Evolutionary conservation across 2,797 vertebrate genomes (phyloP), one percentile per base, ranked within the genome.

Genomic region (Danionella dracula): DNA sequence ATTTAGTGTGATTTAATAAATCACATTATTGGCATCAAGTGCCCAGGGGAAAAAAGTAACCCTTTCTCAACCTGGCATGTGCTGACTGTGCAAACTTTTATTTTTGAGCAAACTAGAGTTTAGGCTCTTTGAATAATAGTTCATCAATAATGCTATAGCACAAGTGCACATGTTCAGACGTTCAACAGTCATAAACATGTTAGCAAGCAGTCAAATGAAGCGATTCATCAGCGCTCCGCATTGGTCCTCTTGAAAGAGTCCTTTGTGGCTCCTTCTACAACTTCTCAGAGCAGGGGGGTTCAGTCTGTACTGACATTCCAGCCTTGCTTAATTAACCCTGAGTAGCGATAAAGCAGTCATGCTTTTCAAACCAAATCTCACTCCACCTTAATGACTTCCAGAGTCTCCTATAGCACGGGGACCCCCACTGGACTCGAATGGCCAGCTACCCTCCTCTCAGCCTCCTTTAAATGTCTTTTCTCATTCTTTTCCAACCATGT

Each of bases 381-480:
- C 65, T 71, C 53, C 66, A 54, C 40, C 37, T 19, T 74, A 77
- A 76, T 72, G 73, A 61, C 69, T 70, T 73, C 63, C 62, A 78
- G 70, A 70, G 45, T 53, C 40, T 41, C 46, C 68, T 32, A 55
- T 40, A 60, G 12, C 29, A 53, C 34, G 50, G 56, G 55, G 54
- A 49, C 44, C 15, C 19, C 48, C 38, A 15, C 46, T 13, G 16
- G 20, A 40, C 59, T 29, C 59, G 29, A 21, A 15, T 37, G 15
- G n/a, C 53, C 12, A 7, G 32, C 32, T 15, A 11, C 16, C 38
- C 27, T 23, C 20, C 21, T 16, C 17, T 57, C 21, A 12, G 32
- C 17, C 40, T 34, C 23, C 23, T 16, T 41, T 20, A 29, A 27
- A 42, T 41, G 17, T 38, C 3, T 16, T 32, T 12, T 8, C 42